Conservation (phyloP, 2,797 vertebrate species). For the Chelonia mydas region DNA sequence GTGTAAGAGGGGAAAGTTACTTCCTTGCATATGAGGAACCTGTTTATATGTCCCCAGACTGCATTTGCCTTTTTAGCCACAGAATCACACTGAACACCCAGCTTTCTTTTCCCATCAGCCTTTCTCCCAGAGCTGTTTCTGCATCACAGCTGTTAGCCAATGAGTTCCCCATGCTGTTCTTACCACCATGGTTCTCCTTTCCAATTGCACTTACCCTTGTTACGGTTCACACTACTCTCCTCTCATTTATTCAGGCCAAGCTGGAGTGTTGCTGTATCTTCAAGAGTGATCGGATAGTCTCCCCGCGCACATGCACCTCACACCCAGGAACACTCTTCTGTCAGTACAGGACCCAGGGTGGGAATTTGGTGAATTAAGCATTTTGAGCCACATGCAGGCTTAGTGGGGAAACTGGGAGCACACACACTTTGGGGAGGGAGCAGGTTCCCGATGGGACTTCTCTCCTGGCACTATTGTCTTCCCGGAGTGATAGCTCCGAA, state of each 20-base stretch:
- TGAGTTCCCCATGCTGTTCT: constrained; percentile 38
- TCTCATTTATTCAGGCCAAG: constrained; percentile 28
- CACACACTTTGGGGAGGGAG: background rate
- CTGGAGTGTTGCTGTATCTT: background rate
- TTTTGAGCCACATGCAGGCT: fast-evolving
- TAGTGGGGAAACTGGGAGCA: fast-evolving
- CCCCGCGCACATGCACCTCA: background rate
- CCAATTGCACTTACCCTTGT: background rate
- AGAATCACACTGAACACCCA: fast-evolving
- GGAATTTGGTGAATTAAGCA: fast-evolving
- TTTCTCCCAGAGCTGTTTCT: background rate
- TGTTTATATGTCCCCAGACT: constrained; percentile 17
- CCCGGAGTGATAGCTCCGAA: background rate
- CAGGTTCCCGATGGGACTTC: background rate
- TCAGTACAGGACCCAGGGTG: background rate
- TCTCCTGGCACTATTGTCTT: background rate
- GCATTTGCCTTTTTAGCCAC: background rate
- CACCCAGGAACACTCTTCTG: background rate
- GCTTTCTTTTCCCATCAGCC: constrained; percentile 40
- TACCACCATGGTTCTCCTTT: background rate
- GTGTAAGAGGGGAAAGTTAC: constrained; percentile 51
- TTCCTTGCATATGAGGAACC: constrained; percentile 29
- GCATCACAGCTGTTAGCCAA: constrained; percentile 57
- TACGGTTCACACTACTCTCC: background rate
- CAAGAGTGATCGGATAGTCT: background rate